Evolutionary conservation across 2,113 vertebrate species (phyloP), one percentile per base, ranked within the genome.

Genomic region (Amia ocellicauda): DNA sequence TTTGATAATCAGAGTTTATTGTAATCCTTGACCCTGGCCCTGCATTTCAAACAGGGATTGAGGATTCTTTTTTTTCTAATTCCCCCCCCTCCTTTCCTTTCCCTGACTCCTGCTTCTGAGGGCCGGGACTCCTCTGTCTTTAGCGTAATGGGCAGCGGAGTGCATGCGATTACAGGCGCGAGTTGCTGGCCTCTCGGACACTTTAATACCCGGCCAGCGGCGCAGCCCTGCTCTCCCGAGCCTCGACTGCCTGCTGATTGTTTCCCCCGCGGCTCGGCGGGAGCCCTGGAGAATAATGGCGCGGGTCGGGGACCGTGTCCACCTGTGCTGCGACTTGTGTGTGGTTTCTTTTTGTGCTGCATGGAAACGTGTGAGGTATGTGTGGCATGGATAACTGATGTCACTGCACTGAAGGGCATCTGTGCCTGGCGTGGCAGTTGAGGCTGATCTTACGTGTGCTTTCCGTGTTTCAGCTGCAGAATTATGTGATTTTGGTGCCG

Each of bases 21-120:
- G 82, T 90, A 89, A 89, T 89, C 84, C 86, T 84, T 87, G 83
- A 89, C 86, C 86, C 86, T 83, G 84, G 83, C 79, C 82, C 81
- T 83, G 86, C 81, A 88, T 89, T 81, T 88, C 80, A 86, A 86
- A 86, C 80, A 84, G 82, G 87, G 86, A 89, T 85, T 87, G 83
- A 66, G 83, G 81, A 87, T 90, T 88, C 31, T 36, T 5, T n/a
- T n/a, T n/a, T n/a, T n/a, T n/a, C n/a, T n/a, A n/a, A n/a, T 7
- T 19, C 56, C 52, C 51, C 62, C 67, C 23, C 20, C 50, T 58
- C 69, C 69, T 26, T n/a, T 56, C 56, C 71, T 71, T 63, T 66
- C 66, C 31, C 69, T 62, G 63, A 60, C 70, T 71, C 55, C 68
- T 60, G 73, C 63, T 62, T 56, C 69, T 65, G 26, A 66, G 58